phyloP scores from a whole-genome alignment of 1,140 invertebrate species.

The Kradibia gibbosae region DNA sequence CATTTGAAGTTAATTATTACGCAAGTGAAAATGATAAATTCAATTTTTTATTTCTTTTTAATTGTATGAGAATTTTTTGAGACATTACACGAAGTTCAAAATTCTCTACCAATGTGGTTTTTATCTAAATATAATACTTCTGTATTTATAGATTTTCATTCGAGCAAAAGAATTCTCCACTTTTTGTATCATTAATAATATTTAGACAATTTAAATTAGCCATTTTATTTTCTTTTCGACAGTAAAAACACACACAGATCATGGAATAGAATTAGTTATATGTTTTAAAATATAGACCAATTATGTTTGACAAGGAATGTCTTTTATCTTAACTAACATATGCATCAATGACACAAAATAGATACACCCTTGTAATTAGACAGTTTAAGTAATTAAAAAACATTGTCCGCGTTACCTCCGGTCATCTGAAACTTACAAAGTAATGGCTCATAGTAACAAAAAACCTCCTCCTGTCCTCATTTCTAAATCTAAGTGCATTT shows the following conservation, averaged over 20 bases:
- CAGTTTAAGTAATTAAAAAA: neutral
- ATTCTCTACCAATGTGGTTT: neutral
- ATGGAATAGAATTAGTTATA: neutral
- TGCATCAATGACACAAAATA: neutral
- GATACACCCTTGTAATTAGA: neutral
- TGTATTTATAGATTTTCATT: slow-evolving; percentile 9
- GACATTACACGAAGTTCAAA: neutral
- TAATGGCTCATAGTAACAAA: slow-evolving; percentile 30
- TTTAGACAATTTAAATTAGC: neutral
- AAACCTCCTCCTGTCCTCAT: neutral
- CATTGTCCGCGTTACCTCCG: neutral
- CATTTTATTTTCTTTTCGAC: neutral
- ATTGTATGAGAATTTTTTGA: neutral
- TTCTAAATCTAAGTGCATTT: slow-evolving; percentile 27
- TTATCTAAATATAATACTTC: neutral
- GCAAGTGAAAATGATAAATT: neutral
- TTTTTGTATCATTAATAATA: neutral
- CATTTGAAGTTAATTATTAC: too few species aligned
- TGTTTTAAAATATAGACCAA: neutral
- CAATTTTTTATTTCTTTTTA: neutral
- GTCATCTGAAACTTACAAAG: slow-evolving; percentile 1
- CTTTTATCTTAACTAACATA: neutral
- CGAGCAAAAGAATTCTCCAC: neutral
- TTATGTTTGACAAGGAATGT: neutral
- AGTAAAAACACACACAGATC: neutral